Evolutionary conservation across 2,113 vertebrate species (phyloP).

Genomic region (Scomber scombrus): DNA sequence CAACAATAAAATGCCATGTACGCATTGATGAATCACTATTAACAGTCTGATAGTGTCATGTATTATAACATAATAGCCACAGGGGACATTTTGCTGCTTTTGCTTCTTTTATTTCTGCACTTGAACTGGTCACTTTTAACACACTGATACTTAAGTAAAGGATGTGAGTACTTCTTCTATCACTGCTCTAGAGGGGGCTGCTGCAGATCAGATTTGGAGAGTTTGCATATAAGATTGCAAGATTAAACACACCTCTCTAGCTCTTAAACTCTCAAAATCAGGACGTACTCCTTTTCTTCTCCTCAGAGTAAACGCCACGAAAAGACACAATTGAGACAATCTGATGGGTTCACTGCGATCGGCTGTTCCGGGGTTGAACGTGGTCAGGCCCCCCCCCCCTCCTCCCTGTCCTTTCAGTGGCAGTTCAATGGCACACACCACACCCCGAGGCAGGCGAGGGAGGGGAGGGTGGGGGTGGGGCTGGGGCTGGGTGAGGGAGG

Average conservation of each 20-base stretch:
- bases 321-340: neutral
- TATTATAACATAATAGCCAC: neutral
- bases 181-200: constrained; percentile 33
- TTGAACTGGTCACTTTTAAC: neutral
- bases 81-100: no score
- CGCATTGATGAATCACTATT: neutral
- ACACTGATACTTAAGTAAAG: neutral
- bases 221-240: neutral
- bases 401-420: constrained; percentile 51
- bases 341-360: constrained; percentile 31
- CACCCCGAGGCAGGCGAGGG: constrained; percentile 55
- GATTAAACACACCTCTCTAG: neutral
- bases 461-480: neutral
- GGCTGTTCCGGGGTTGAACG: neutral
- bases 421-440: constrained; percentile 62
- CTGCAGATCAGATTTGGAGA: constrained; percentile 1
- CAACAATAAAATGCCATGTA: neutral
- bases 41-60: neutral
- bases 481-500: neutral
- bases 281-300: neutral
- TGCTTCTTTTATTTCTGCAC: no score
- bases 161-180: neutral
- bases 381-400: constrained; percentile 44
- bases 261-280: neutral
- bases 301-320: constrained; percentile 8